phyloP scores from a whole-genome alignment of 2,888 invertebrate species.

The Eucera pruinosa region DNA sequence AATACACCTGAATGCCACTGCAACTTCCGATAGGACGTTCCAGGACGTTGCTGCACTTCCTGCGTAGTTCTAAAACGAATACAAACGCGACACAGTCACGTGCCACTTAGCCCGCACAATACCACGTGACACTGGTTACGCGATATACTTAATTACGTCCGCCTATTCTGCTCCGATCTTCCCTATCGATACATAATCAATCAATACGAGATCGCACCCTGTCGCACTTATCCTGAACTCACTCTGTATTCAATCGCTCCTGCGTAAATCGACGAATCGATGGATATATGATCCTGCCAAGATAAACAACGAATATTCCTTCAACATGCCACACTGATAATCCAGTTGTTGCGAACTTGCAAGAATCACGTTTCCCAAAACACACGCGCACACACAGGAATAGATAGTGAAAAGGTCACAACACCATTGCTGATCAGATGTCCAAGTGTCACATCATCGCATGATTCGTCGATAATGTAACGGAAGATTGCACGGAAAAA shows the following conservation, averaged over 20 bases:
- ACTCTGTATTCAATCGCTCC: not conserved
- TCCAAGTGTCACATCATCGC: not conserved
- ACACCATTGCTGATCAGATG: no score
- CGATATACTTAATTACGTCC: conserved; percentile 7
- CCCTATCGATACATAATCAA: conserved; percentile 15
- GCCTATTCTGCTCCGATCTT: not conserved
- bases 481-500: not conserved
- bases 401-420: no score
- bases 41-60: no score
- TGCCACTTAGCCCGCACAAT: conserved; percentile 52
- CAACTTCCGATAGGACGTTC: no score
- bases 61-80: not conserved
- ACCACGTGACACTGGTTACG: conserved; percentile 43
- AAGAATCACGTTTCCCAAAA: not conserved
- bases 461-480: no score
- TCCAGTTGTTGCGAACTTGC: no score
- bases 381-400: not conserved
- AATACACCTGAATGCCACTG: no score
- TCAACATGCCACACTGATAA: no score
- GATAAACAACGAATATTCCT: no score
- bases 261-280: not conserved
- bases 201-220: not conserved
- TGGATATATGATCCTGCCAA: no score
- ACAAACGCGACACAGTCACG: conserved; percentile 40
- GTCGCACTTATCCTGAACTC: not conserved